Conservation (phyloP, 2,888 invertebrate species). For the Alitta virens region DNA sequence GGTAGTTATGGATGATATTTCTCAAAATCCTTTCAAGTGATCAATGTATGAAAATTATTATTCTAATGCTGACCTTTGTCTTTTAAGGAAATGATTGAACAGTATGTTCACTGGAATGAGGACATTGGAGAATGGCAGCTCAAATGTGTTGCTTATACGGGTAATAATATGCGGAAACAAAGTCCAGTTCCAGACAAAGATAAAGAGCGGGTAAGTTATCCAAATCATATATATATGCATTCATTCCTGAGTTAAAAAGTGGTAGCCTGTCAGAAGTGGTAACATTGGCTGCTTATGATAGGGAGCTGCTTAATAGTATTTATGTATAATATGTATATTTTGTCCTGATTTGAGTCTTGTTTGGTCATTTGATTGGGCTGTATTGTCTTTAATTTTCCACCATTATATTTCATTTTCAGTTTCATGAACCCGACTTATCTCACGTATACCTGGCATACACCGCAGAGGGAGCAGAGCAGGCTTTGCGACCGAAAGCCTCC, state of each 20-base stretch:
- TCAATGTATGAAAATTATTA: too few species aligned
- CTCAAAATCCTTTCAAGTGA: too few species aligned
- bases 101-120: slow-evolving; percentile 93
- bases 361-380: too few species aligned
- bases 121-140: slow-evolving; percentile 98
- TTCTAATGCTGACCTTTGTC: too few species aligned
- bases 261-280: too few species aligned
- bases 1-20: slow-evolving; percentile 58
- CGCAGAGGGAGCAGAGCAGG: slow-evolving; percentile 62
- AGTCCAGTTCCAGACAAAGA: slow-evolving; percentile 42
- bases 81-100: slow-evolving; percentile 74
- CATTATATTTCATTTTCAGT: slow-evolving; percentile 1
- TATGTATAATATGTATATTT: too few species aligned
- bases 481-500: slow-evolving; percentile 60
- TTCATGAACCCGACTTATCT: slow-evolving; percentile 64
- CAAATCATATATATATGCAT: too few species aligned
- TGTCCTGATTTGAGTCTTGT: too few species aligned
- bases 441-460: slow-evolving; percentile 70
- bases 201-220: slow-evolving; percentile 50
- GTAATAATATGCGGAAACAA: slow-evolving; percentile 90
- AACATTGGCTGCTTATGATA: too few species aligned
- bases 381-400: too few species aligned
- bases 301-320: too few species aligned
- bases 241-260: too few species aligned
- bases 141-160: slow-evolving; percentile 96